Evolutionary conservation across 2,113 vertebrate species (phyloP).

Genomic region (Myotis davidii): DNA sequence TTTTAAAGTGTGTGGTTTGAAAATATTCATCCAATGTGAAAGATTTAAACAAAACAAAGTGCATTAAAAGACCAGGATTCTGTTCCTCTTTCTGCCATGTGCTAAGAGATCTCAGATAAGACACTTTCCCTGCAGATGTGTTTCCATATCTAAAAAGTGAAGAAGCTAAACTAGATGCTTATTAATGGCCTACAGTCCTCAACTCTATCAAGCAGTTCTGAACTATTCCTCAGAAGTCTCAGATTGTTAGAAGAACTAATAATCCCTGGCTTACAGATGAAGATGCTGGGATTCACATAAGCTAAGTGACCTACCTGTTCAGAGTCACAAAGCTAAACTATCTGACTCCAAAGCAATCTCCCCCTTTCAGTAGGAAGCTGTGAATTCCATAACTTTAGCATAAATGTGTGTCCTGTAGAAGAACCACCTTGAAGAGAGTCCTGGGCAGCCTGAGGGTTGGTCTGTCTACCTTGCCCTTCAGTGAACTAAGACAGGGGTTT

Average conservation of each 20-base stretch:
- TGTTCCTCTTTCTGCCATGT: not conserved
- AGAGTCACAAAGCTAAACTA: not conserved
- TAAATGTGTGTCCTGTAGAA: not conserved
- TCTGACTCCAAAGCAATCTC: not conserved
- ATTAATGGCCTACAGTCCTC: not conserved
- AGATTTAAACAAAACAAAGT: conserved; percentile 10
- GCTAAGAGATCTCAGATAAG: not conserved
- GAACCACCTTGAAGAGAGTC: not conserved
- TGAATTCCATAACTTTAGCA: not conserved
- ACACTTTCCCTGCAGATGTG: not conserved
- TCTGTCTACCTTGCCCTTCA: not conserved
- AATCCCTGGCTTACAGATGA: not conserved
- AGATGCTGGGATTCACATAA: not conserved
- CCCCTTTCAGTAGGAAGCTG: not conserved
- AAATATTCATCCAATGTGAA: not conserved
- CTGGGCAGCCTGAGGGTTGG: not conserved
- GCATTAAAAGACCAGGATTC: not conserved
- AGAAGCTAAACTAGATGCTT: not conserved
- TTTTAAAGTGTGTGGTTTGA: not conserved
- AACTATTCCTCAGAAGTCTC: not conserved
- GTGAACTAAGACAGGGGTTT: not conserved
- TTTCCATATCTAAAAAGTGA: conserved; percentile 11
- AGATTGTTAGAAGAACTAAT: not conserved
- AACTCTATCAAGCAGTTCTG: conserved; percentile 9
- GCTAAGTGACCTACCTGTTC: not conserved